Percentiles rank a stretch among this genome's conserved stretches.
phyloP scores from a whole-genome alignment of 2,888 invertebrate genomes.

The Anaspis maculata region DNA sequence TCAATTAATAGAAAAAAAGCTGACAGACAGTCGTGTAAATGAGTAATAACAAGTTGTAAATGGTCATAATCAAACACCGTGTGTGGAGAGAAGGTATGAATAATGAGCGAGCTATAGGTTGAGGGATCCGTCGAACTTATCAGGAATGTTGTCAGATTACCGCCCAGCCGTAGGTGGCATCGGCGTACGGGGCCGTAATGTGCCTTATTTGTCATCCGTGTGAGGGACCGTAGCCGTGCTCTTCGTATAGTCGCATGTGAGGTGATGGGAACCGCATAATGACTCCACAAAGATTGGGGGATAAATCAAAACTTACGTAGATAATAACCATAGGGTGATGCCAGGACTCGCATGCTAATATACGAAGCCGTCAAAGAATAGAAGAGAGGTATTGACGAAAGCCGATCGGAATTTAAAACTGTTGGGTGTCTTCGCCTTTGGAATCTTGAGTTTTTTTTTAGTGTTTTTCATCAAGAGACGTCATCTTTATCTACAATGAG shows the following conservation, averaged over 20 bases:
- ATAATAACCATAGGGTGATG: too few species aligned
- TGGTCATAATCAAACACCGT: constrained; percentile 24
- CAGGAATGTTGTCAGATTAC: constrained; percentile 36
- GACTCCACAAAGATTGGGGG: constrained; percentile 24
- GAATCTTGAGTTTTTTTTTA: too few species aligned
- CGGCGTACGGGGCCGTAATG: constrained; percentile 25
- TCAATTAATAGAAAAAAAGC: constrained; percentile 22
- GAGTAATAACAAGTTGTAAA: constrained; percentile 21
- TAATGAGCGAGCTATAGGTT: constrained; percentile 29
- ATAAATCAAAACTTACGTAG: constrained; percentile 33
- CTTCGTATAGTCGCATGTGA: too few species aligned
- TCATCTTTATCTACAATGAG: too few species aligned
- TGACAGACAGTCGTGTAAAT: constrained; percentile 21
- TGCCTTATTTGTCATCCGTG: constrained; percentile 29
- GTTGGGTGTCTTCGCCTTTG: too few species aligned
- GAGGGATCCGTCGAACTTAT: constrained; percentile 33
- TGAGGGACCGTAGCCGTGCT: constrained; percentile 24
- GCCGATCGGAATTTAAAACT: too few species aligned
- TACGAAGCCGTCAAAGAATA: too few species aligned
- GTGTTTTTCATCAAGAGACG: too few species aligned
- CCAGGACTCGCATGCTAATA: too few species aligned
- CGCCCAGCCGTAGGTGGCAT: constrained; percentile 29
- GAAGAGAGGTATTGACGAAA: too few species aligned
- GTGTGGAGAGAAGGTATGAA: too few species aligned
- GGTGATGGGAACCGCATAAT: constrained; percentile 21